Conservation (phyloP, 2,113 vertebrate species). For the Turnix velox region DNA sequence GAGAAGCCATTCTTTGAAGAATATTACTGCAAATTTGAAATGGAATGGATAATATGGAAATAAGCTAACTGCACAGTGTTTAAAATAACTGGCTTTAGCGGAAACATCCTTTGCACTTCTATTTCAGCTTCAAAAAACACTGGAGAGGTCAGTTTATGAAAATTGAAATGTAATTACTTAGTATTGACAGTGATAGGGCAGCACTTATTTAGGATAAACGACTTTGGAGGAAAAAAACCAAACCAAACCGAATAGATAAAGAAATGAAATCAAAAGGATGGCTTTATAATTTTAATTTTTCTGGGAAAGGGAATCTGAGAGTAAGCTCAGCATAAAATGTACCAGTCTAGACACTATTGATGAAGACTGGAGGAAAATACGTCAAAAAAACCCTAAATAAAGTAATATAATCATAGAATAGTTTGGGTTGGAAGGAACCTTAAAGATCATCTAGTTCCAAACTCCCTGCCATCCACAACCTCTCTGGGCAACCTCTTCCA, state of each 20-base stretch:
- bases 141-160: not conserved
- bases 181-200: not conserved
- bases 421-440: too few species aligned
- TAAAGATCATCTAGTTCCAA: too few species aligned
- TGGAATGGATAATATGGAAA: not conserved
- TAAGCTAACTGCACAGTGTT: not conserved
- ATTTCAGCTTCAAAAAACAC: not conserved
- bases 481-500: too few species aligned
- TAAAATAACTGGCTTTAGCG: constrained; percentile 5
- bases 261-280: not conserved
- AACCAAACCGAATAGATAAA: not conserved
- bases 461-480: too few species aligned
- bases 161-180: not conserved
- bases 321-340: fast-evolving
- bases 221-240: not conserved
- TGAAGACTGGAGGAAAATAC: not conserved
- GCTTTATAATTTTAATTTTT: not conserved
- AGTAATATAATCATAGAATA: too few species aligned
- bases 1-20: constrained; percentile 37
- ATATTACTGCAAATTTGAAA: constrained; percentile 4
- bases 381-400: not conserved
- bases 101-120: not conserved
- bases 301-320: not conserved
- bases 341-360: not conserved
- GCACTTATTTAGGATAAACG: not conserved